A percentile compares a stretch with the other conserved stretches of the same genome.
Evolutionary conservation across 2,113 vertebrate species (phyloP).

Genomic region (Oceanites oceanicus): DNA sequence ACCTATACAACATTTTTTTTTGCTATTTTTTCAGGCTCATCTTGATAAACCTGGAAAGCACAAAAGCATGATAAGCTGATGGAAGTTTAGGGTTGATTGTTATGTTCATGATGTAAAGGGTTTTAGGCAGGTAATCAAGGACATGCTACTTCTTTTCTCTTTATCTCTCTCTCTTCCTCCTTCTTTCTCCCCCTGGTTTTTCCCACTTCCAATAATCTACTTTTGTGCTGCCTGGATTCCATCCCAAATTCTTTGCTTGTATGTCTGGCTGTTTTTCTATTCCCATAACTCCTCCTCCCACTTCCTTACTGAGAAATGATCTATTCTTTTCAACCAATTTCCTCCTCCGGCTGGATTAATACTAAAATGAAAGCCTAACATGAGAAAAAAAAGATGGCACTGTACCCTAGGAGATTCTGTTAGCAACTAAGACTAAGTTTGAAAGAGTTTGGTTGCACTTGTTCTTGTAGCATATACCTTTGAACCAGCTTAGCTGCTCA

Average conservation of each 20-base stretch:
- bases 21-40: background rate
- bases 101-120: background rate
- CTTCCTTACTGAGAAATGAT: background rate
- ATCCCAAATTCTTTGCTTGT: background rate
- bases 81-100: background rate
- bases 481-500: background rate
- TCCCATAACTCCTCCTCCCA: background rate
- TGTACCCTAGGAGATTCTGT: background rate
- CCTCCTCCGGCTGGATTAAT: background rate
- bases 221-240: background rate
- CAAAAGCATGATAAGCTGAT: background rate
- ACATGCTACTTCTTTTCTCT: background rate
- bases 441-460: background rate
- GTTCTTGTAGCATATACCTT: background rate
- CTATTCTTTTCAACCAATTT: background rate
- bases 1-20: too few relatives aligned
- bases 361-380: background rate
- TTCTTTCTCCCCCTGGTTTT: background rate
- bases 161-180: background rate
- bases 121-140: background rate
- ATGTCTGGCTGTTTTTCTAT: background rate
- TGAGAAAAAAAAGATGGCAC: background rate
- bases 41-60: background rate
- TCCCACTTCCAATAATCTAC: background rate
- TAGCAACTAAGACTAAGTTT: background rate